Base-by-base conservation (phyloP, 2,888 invertebrate genomes). In the Lycia hirtaria region DNA sequence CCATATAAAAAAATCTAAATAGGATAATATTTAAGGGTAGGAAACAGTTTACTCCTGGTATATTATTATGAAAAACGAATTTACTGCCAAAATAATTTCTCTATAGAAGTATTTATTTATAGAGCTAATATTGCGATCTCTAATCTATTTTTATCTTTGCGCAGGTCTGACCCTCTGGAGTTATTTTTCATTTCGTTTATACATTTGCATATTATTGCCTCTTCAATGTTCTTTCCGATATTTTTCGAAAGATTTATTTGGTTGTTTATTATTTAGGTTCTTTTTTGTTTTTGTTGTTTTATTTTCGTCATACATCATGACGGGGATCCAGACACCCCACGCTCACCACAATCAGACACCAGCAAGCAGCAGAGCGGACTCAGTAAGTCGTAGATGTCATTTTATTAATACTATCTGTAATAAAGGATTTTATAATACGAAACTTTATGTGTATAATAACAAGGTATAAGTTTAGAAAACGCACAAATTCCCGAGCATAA, bases 321-420 rank as follows among this genome's bases (percentile, higher is more conserved):
- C 56, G 15, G 69, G 70, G 37, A 56, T 72, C 5, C 75, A 71
- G 52, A 77, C 81, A 20, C 80, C 83, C 6, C 64, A 62, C 37
- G 15, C n/a, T 12, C n/a, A n/a, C n/a, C n/a, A n/a, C n/a, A 32
- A n/a, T 19, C 37, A 15, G 15, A 32, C 49, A 1, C 26, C 43
- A 3, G n/a, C 22, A 3, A 67, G 71, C 61, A 68, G 67, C 38
- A 73, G 75, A 14, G 67, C 68, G n/a, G 69, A 73, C 44, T 43
- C 65, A 10, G 79, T 78, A 67, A 76, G 80, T 76, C n/a, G n/a
- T n/a, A n/a, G n/a, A n/a, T n/a, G n/a, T n/a, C n/a, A n/a, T n/a
- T n/a, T 26, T 26, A 26, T 4, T 6, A 26, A 26, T 26, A n/a
- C n/a, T n/a, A n/a, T n/a, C n/a, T n/a, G n/a, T n/a, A n/a, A n/a